Percentiles rank a stretch among this genome's conserved stretches.
phyloP scores from a whole-genome alignment of 2,888 invertebrate species.

The Platynereis dumerilii region DNA sequence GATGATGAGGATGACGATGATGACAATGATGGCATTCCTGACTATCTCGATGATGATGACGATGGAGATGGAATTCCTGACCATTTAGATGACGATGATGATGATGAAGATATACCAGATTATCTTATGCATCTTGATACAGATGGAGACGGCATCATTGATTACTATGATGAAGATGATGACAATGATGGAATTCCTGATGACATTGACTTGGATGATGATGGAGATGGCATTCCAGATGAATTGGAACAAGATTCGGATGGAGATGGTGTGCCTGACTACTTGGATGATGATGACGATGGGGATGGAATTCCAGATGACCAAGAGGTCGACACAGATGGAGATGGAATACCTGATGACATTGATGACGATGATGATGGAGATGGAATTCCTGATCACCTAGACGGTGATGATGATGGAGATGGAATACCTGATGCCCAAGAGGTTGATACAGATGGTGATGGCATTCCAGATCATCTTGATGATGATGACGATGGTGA shows the following conservation, averaged over 20 bases:
- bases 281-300: slow-evolving; percentile 43
- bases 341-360: slow-evolving; percentile 34
- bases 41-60: slow-evolving; percentile 24
- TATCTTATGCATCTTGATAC: slow-evolving; percentile 21
- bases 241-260: slow-evolving; percentile 39
- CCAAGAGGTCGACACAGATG: slow-evolving; percentile 25
- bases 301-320: slow-evolving; percentile 38
- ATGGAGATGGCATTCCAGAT: slow-evolving; percentile 45
- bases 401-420: slow-evolving; percentile 43
- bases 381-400: slow-evolving; percentile 47
- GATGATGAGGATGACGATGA: slow-evolving; percentile 19
- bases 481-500: slow-evolving; percentile 44
- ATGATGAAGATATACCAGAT: slow-evolving; percentile 30
- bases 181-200: slow-evolving; percentile 36
- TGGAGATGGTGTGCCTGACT: slow-evolving; percentile 33
- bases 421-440: slow-evolving; percentile 37
- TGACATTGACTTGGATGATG: slow-evolving; percentile 39
- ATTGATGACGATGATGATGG: slow-evolving; percentile 41
- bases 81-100: slow-evolving; percentile 30
- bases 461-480: slow-evolving; percentile 29
- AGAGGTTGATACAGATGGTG: slow-evolving; percentile 40
- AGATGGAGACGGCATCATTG: slow-evolving; percentile 39
- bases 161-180: slow-evolving; percentile 42
- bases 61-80: slow-evolving; percentile 28
- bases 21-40: slow-evolving; percentile 16